These are phyloP conservation scores for Glossosoma conforme DNA, from an alignment of 1,140 invertebrate genomes.

Conservation along the genomic window DNA sequence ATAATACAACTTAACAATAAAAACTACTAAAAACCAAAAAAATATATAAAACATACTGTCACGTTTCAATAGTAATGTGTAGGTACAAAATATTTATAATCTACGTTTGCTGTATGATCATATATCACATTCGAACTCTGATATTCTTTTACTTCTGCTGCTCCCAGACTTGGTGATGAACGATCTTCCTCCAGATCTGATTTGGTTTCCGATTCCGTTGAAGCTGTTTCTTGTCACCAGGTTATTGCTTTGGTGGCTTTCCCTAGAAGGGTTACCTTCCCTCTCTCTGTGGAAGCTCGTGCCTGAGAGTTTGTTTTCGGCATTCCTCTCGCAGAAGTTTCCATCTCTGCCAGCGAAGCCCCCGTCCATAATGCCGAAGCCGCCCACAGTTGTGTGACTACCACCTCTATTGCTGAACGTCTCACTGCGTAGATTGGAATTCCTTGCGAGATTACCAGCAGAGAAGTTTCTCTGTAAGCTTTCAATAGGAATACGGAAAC, in stretches of 20 bases:
- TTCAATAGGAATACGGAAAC: slow-evolving; percentile 12
- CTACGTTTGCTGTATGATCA: slow-evolving; percentile 33
- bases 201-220: slow-evolving; percentile 41
- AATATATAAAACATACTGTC: no score
- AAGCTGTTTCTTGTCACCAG: slow-evolving; percentile 47
- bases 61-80: not conserved
- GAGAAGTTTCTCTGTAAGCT: slow-evolving; percentile 20
- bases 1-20: not conserved
- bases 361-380: slow-evolving; percentile 24
- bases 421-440: slow-evolving; percentile 13
- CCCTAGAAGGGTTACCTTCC: slow-evolving; percentile 31
- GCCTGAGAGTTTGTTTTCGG: slow-evolving; percentile 42
- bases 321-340: slow-evolving; percentile 44
- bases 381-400: slow-evolving; percentile 22
- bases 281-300: slow-evolving; percentile 46
- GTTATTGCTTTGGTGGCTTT: slow-evolving; percentile 37
- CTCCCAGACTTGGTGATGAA: slow-evolving; percentile 44
- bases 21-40: not conserved
- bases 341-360: slow-evolving; percentile 24
- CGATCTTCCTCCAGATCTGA: slow-evolving; percentile 34
- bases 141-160: slow-evolving; percentile 49
- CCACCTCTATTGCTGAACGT: slow-evolving; percentile 24
- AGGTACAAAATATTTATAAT: not conserved
- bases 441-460: slow-evolving; percentile 9
- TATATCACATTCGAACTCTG: slow-evolving; percentile 59